phyloP scores from a whole-genome alignment of 2,113 vertebrate genomes.

The Cricetomys ansorgei region DNA sequence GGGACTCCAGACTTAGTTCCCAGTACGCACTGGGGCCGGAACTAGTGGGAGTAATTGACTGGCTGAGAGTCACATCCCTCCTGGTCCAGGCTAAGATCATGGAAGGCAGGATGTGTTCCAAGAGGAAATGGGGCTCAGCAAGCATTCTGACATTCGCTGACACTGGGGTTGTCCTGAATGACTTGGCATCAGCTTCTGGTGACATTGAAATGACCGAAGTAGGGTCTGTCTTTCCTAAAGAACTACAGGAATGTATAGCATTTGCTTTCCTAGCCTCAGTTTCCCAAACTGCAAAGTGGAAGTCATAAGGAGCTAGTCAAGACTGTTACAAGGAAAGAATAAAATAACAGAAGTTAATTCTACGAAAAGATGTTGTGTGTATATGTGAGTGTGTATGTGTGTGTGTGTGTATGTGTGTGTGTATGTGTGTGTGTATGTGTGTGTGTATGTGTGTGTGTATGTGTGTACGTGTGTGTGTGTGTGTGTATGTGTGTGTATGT shows the following conservation, averaged over 20 bases:
- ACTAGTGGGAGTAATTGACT: neutral
- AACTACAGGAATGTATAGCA: neutral
- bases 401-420: neutral
- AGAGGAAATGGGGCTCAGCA: neutral
- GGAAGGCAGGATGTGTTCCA: neutral
- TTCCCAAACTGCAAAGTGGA: constrained; percentile 39
- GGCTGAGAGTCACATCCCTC: neutral
- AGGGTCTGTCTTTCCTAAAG: neutral
- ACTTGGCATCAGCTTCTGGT: neutral
- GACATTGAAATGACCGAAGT: neutral
- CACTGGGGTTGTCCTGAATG: neutral
- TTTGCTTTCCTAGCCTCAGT: neutral
- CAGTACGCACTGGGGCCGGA: neutral
- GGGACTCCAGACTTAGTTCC: neutral
- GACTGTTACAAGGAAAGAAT: constrained; percentile 29
- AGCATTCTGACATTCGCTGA: neutral
- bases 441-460: neutral
- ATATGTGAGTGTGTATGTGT: neutral
- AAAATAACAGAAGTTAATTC: constrained; percentile 1
- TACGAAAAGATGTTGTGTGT: neutral
- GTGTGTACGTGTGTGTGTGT: neutral
- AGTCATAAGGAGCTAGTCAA: neutral
- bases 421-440: neutral
- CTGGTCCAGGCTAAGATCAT: neutral
- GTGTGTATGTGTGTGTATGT: neutral